Conservation (phyloP, 2,888 invertebrate species). For the Cephus pulcher region DNA sequence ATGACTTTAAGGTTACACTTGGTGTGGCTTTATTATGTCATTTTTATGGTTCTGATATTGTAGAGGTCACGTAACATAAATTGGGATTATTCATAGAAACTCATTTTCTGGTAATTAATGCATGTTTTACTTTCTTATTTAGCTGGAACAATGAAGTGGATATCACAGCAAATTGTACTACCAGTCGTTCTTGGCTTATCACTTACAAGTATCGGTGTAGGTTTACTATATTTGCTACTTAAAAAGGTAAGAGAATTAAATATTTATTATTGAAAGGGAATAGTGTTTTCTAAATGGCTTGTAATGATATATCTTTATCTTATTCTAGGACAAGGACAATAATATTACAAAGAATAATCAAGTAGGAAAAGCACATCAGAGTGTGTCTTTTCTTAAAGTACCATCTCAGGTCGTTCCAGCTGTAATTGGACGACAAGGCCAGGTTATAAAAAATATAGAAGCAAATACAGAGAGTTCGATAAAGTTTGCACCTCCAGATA, state of each 20-base stretch:
- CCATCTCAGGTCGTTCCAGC: slow-evolving; percentile 75
- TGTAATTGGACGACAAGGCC: slow-evolving; percentile 81
- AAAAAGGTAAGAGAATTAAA: slow-evolving; percentile 69
- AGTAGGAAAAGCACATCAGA: slow-evolving; percentile 56
- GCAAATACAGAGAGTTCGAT: slow-evolving; percentile 77
- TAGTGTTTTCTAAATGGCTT: not conserved
- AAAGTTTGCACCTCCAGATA: slow-evolving; percentile 67
- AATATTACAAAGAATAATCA: slow-evolving; percentile 38
- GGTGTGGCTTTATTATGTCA: not conserved
- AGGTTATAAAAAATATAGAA: slow-evolving; percentile 82
- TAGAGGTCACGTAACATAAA: not conserved
- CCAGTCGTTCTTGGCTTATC: slow-evolving; percentile 76
- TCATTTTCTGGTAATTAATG: not conserved
- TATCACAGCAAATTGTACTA: slow-evolving; percentile 51
- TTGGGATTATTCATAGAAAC: not conserved
- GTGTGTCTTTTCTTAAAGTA: slow-evolving; percentile 72
- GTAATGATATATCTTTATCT: not conserved
- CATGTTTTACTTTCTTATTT: not conserved
- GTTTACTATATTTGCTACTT: slow-evolving; percentile 76
- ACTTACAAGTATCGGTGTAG: slow-evolving; percentile 76
- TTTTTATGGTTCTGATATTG: not conserved
- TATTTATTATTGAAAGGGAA: not conserved
- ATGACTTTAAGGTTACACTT: not conserved
- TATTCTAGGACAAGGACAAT: slow-evolving; percentile 66
- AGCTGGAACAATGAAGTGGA: slow-evolving; percentile 42